Base-by-base conservation (phyloP, 2,113 vertebrate species). In the Aviceda subcristata region DNA sequence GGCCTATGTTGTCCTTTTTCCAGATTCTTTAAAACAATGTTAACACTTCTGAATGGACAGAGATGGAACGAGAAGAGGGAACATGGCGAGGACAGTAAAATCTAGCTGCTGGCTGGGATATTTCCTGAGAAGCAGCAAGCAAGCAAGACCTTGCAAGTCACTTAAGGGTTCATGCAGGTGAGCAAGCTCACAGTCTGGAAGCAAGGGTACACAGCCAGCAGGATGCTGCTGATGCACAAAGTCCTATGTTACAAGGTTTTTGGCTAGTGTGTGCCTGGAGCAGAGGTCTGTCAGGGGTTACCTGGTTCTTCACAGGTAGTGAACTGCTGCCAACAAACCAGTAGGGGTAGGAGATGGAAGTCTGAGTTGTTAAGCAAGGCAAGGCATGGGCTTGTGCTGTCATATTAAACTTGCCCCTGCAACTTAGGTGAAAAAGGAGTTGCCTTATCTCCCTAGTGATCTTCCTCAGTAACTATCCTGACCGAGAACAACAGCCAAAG, bases 81-180 rank as follows among this genome's bases (percentile, higher is more conserved):
- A 97, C 68, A 94, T 94, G 73, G 92, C 55, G 95, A 96, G 92
- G 64, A 90, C 96, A 98, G 88, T 94, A 97, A 94, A 96, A 96
- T 87, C 91, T 34, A 95, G 96, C 86, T 76, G 4, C 64, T 41
- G 63, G 79, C 74, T 76, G 66, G 69, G 69, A 4, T 38, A 85
- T 77, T 84, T 91, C 95, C 93, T 94, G 95, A 94, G 95, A 1
- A 93, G 90, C 93, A 91, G 80, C 77, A 91, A 80, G 62, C 80
- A 81, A 64, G 46, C 34, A 73, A 88, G 21, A 57, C 81, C 55
- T 69, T 85, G 41, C 36, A 3, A 87, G 69, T 82, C 66, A 88
- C 53, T 83, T 80, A 30, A 27, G 41, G 64, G 64, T 45, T 50
- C 57, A 55, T 19, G 50, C 32, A 69, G 38, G n/a, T 41, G 63